Conservation (phyloP, 2,888 invertebrate species). For the Lycophotia porphyrea region DNA sequence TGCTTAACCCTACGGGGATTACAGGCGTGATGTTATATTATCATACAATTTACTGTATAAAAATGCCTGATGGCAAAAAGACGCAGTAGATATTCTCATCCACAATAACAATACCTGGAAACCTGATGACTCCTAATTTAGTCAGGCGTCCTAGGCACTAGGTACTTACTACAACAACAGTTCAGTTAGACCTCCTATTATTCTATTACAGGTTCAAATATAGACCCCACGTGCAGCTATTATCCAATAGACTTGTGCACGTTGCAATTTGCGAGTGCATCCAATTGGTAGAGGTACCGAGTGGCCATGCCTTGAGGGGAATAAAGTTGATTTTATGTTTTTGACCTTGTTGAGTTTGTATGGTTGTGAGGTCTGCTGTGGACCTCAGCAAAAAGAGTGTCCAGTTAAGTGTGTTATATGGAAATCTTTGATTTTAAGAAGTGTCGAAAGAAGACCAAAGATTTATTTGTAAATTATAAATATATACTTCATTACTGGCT, state of each 20-base stretch:
- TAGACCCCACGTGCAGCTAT: constrained; percentile 55
- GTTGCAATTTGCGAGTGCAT: constrained; percentile 39
- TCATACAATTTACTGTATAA: no score
- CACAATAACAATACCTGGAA: constrained; percentile 13
- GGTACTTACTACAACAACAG: constrained; percentile 37
- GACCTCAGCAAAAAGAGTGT: not conserved
- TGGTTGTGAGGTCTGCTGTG: not conserved
- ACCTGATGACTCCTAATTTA: constrained; percentile 22
- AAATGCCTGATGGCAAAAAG: not conserved
- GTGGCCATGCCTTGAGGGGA: constrained; percentile 12
- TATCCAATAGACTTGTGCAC: constrained; percentile 59
- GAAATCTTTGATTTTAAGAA: no score
- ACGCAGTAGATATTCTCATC: not conserved
- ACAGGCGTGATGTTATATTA: no score
- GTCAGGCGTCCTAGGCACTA: not conserved
- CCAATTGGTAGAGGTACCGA: constrained; percentile 36
- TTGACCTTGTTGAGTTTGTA: not conserved
- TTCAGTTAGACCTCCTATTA: constrained; percentile 55
- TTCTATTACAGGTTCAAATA: constrained; percentile 53
- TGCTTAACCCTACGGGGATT: no score
- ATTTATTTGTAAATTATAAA: not conserved
- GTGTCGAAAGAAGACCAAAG: not conserved
- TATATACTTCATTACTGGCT: not conserved
- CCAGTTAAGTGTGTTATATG: not conserved
- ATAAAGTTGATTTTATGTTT: constrained; percentile 5